Percentiles rank a stretch among this genome's conserved stretches.
Evolutionary conservation across 2,888 invertebrate genomes (phyloP).

Genomic region (Heliconius aoede): DNA sequence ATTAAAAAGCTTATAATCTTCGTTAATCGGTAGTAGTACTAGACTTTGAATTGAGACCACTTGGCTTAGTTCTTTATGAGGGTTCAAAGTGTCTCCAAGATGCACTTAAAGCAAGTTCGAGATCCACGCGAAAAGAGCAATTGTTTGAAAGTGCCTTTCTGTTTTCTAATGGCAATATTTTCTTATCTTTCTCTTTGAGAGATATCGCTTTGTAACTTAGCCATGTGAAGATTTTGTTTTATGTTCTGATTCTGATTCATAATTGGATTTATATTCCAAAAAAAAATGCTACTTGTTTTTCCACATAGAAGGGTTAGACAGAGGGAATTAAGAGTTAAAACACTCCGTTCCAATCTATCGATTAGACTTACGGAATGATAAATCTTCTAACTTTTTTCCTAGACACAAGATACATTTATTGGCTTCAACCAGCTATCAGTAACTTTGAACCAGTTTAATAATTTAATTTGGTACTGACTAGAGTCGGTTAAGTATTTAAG

Average conservation of each 20-base stretch:
- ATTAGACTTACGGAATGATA: too few species aligned
- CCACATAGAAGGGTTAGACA: neutral
- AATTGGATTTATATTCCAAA: too few species aligned
- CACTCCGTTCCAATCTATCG: neutral
- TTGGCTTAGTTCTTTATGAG: constrained; percentile 22
- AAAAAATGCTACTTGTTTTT: too few species aligned
- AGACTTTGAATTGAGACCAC: constrained; percentile 15
- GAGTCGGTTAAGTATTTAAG: constrained; percentile 21
- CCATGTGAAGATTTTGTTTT: too few species aligned
- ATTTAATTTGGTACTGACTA: neutral
- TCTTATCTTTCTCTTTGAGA: constrained; percentile 13
- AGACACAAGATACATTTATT: too few species aligned
- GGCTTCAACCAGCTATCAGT: too few species aligned
- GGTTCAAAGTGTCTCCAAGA: constrained; percentile 17
- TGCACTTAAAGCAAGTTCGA: constrained; percentile 4
- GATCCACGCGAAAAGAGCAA: constrained; percentile 18
- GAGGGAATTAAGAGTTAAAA: neutral
- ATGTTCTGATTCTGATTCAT: too few species aligned
- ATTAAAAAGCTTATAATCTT: neutral
- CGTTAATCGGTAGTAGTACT: neutral
- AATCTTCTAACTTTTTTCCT: too few species aligned
- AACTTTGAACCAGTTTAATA: too few species aligned
- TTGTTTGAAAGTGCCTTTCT: constrained; percentile 1
- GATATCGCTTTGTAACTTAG: neutral
- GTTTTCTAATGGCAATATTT: constrained; percentile 24